These are phyloP conservation scores for Myathropa florea DNA, from an alignment of 2,888 invertebrate species.

Conservation along the genomic window DNA sequence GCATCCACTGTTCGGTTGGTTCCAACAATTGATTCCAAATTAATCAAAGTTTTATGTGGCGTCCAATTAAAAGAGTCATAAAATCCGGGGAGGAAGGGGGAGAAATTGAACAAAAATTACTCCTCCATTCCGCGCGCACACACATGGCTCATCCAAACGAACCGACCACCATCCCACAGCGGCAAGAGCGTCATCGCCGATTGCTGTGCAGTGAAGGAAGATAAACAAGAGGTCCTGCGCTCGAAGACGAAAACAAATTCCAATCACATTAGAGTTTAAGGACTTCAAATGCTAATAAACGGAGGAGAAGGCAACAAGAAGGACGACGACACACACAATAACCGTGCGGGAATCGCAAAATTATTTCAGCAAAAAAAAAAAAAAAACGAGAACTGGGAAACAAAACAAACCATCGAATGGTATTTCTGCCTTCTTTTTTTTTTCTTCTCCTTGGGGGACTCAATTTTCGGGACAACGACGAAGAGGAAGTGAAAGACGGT, in stretches of 20 bases:
- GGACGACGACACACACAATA: conserved; percentile 18
- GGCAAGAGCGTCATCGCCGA: not conserved
- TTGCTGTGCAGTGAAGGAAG: conserved; percentile 1
- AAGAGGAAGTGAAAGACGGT: conserved; percentile 20
- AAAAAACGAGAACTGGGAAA: not conserved
- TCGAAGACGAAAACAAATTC: conserved; percentile 68
- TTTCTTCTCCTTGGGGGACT: not conserved
- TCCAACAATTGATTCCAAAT: conserved; percentile 65
- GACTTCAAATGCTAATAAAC: conserved; percentile 70
- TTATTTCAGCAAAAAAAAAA: conserved; percentile 41
- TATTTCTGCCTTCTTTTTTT: conserved; percentile 46
- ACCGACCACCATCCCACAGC: not conserved
- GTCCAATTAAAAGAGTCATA: conserved; percentile 64
- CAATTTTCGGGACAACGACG: conserved; percentile 39
- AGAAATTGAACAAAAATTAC: conserved; percentile 53
- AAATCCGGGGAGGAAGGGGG: conserved; percentile 4
- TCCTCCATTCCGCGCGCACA: not conserved
- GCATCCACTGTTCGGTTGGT: too few species aligned
- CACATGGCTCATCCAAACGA: not conserved
- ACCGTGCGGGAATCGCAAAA: conserved; percentile 56
- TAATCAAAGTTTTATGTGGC: conserved; percentile 70
- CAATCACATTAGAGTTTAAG: conserved; percentile 71
- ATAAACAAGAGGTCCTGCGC: conserved; percentile 57
- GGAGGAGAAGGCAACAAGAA: not conserved
- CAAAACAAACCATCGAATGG: conserved; percentile 36